Evolutionary conservation across 2,113 vertebrate species (phyloP).

Genomic region (Larimichthys polyactis): DNA sequence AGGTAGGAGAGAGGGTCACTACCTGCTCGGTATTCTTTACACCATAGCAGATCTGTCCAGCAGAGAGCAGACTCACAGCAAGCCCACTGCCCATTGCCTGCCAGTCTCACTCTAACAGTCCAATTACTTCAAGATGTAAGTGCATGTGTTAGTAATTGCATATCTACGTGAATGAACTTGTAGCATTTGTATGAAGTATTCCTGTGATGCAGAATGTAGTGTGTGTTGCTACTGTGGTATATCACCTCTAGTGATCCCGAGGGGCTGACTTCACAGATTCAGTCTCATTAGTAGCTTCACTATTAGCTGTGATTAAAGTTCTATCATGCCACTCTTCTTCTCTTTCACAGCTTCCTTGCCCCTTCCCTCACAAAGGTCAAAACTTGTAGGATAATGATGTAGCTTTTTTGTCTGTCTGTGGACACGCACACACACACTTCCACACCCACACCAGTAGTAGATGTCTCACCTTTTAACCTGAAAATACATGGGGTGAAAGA

Average conservation of each 20-base stretch:
- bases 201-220: background rate
- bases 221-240: conserved; percentile 13
- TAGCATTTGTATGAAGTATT: background rate
- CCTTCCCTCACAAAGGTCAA: conserved; percentile 10
- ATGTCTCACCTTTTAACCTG: conserved; percentile 40
- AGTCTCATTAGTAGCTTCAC: conserved; percentile 39
- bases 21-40: conserved; percentile 36
- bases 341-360: conserved; percentile 38
- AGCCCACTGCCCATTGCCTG: conserved; percentile 34
- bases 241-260: conserved; percentile 30
- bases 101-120: conserved; percentile 44
- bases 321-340: conserved; percentile 48
- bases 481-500: conserved; percentile 14
- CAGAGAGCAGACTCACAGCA: conserved; percentile 72
- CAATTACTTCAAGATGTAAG: conserved; percentile 64
- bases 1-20: conserved; percentile 23
- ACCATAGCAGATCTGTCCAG: conserved; percentile 65
- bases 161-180: background rate
- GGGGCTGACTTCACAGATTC: conserved; percentile 40
- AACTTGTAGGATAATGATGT: conserved; percentile 27
- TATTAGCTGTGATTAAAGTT: conserved; percentile 58
- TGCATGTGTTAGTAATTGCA: background rate
- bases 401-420: conserved; percentile 14
- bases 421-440: conserved; percentile 2
- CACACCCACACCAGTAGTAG: conserved; percentile 13